phyloP scores from a whole-genome alignment of 2,888 invertebrate genomes.

The Gortyna flavago region DNA sequence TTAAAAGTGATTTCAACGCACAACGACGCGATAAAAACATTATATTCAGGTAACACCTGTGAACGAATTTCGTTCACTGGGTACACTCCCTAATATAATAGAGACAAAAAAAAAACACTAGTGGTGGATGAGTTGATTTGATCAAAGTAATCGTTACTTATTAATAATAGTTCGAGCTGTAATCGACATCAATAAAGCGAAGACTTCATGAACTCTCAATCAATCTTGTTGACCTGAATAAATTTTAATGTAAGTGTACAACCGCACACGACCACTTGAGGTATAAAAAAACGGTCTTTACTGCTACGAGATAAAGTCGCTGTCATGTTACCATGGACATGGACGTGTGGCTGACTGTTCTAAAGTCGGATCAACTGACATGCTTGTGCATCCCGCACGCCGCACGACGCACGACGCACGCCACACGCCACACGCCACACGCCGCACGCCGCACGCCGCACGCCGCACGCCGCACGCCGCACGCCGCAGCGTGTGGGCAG shows the following conservation, averaged over 20 bases:
- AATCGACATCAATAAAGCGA: conserved; percentile 34
- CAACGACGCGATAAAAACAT: conserved; percentile 24
- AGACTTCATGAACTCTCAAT: conserved; percentile 46
- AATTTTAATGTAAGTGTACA: conserved; percentile 25
- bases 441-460: too few relatives aligned
- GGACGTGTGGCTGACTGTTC: background rate
- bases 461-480: too few relatives aligned
- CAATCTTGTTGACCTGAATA: conserved; percentile 54
- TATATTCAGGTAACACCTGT: conserved; percentile 31
- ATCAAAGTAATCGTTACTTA: conserved; percentile 28
- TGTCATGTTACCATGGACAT: background rate
- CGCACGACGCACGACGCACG: too few relatives aligned
- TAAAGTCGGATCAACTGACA: conserved; percentile 5
- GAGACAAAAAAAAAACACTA: conserved; percentile 3
- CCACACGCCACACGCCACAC: too few relatives aligned
- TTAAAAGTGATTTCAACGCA: conserved; percentile 48
- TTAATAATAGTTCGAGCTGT: conserved; percentile 26
- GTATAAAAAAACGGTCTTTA: conserved; percentile 9
- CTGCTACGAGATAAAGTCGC: background rate
- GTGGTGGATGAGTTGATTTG: background rate
- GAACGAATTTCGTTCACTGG: too few relatives aligned
- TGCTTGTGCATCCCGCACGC: conserved; percentile 37
- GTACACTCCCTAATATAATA: conserved; percentile 21
- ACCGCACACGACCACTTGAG: background rate
- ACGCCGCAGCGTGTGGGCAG: conserved; percentile 25